These are phyloP conservation scores for Mus minutoides DNA, from an alignment of 2,797 vertebrate species.

Conservation along the genomic window DNA sequence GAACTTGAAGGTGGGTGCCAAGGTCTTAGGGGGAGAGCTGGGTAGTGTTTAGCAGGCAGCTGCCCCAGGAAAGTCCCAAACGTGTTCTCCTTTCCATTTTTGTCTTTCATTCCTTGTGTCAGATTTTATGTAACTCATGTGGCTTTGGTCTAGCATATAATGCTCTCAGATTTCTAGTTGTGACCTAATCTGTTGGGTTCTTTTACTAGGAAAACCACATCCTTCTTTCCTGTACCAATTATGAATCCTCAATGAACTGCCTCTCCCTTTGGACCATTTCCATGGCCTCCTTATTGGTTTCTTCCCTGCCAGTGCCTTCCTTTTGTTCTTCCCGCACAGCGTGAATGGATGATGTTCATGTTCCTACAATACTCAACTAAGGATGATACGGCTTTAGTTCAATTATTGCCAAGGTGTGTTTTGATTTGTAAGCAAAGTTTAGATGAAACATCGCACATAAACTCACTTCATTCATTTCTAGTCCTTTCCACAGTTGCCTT, in stretches of 20 bases:
- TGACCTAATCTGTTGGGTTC: neutral
- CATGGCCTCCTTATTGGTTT: neutral
- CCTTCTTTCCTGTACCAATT: neutral
- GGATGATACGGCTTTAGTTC: neutral
- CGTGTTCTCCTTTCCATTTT: slow-evolving; percentile 36
- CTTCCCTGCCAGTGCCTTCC: neutral
- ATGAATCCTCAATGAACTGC: neutral
- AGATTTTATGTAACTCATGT: slow-evolving; percentile 4
- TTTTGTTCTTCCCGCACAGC: neutral
- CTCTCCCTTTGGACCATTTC: neutral
- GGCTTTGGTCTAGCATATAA: neutral
- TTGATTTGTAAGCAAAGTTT: neutral
- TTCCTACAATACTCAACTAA: neutral
- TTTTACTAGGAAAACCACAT: slow-evolving; percentile 7
- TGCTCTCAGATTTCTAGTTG: neutral
- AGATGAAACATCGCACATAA: neutral
- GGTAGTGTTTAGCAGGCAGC: neutral
- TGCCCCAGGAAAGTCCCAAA: slow-evolving; percentile 31
- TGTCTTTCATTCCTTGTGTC: neutral
- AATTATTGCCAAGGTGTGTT: neutral
- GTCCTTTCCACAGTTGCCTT: neutral
- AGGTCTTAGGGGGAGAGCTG: neutral
- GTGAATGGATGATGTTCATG: neutral
- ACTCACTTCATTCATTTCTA: neutral
- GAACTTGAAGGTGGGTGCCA: neutral